Base-by-base conservation (phyloP, 2,797 vertebrate genomes). In the Amblyopsis hoosieri region DNA sequence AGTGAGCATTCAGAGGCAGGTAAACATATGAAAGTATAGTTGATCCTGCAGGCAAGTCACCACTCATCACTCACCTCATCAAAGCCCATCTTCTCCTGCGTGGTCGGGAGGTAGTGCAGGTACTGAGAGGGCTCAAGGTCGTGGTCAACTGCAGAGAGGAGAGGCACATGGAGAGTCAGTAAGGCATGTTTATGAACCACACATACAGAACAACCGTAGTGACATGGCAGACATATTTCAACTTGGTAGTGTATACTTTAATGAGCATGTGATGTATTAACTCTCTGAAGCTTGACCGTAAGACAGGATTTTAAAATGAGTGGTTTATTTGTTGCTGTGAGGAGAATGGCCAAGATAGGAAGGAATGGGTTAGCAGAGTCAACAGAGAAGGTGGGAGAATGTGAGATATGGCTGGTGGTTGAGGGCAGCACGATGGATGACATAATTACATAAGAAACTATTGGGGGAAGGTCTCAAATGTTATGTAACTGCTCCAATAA, bases 81-180 rank as follows among this genome's bases (percentile, higher is more conserved):
- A 84, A 99, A 98, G 57, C 92, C 95, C 83, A 98, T 95, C 83
- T 90, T 96, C 85, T 95, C 93, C 60, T 91, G 94, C 3, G 75
- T 78, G 47, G 93, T 92, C 0, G 85, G 85, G 0, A 89, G 85
- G 11, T 88, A 57, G 47, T 93, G 89, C 71, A 98, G 74, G 71
- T 94, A 91, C 75, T 91, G 90, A 0, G 97, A 95, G 3, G 94
- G 92, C 37, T 95, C 92, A 14, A 97, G 67, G 7, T 94, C 90
- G 45, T 92, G 94, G 63, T 99, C 94, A 12, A 99, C 97, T 99
- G 91, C 45, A 11, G 53, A 66, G 64, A 58, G 19, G 57, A 13
- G 57, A 46, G 51, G 19, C 17, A 68, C 2, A 37, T 29, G 23
- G 3, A 29, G 23, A 29, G 23, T 3, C 23, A 29, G 23, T 29